These are phyloP conservation scores for Periphyllus acericola DNA, from an alignment of 2,888 invertebrate species.

Conservation along the genomic window DNA sequence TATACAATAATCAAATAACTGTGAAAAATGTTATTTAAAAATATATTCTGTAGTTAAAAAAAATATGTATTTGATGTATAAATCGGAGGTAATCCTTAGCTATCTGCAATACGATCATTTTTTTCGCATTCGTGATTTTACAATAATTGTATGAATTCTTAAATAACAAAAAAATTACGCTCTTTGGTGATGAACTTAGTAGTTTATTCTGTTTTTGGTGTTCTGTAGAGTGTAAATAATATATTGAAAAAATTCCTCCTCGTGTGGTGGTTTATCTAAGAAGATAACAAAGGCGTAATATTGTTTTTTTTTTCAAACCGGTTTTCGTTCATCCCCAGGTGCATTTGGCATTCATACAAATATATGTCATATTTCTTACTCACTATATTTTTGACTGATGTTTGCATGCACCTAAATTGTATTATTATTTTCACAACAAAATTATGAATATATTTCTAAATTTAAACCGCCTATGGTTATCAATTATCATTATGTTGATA, in stretches of 20 bases:
- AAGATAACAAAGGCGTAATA: background rate
- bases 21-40: slow-evolving; percentile 37
- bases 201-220: background rate
- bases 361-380: background rate
- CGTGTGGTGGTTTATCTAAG: background rate
- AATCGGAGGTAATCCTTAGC: background rate
- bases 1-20: slow-evolving; percentile 43
- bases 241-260: background rate
- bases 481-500: background rate
- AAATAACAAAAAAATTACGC: background rate
- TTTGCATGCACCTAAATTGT: background rate
- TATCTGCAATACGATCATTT: slow-evolving; percentile 5
- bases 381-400: too few relatives aligned
- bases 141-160: background rate
- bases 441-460: background rate
- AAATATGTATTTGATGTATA: background rate
- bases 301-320: slow-evolving; percentile 21
- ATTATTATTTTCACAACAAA: background rate
- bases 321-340: slow-evolving; percentile 6
- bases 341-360: background rate
- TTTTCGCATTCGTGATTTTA: slow-evolving; percentile 12
- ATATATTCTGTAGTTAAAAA: background rate
- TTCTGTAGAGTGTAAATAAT: background rate
- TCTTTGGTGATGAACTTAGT: background rate
- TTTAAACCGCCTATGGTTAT: background rate